phyloP scores from a whole-genome alignment of 1,140 invertebrate genomes.

The Maconellicoccus hirsutus region DNA sequence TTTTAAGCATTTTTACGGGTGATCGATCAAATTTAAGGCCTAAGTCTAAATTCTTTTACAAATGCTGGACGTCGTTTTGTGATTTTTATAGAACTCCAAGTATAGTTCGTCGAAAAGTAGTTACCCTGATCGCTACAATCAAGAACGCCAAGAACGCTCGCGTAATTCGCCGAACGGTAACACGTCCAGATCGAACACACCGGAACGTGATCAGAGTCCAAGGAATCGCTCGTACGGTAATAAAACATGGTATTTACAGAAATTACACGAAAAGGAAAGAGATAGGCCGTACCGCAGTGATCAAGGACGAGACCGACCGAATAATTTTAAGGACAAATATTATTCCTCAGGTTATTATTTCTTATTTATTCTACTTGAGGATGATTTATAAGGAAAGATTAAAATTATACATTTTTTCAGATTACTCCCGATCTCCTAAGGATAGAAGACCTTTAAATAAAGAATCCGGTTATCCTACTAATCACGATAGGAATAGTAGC shows the following conservation, averaged over 20 bases:
- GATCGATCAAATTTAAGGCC: no score
- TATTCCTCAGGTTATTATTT: constrained; percentile 10
- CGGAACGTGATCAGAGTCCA: constrained; percentile 38
- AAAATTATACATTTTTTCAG: constrained; percentile 38
- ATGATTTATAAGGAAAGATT: no score
- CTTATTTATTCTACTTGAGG: background rate
- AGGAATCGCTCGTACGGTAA: constrained; percentile 37
- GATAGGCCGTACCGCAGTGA: constrained; percentile 42
- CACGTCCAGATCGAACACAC: constrained; percentile 58
- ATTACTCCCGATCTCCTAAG: constrained; percentile 65
- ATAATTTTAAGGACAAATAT: constrained; percentile 19
- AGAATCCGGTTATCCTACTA: constrained; percentile 69
- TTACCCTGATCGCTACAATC: constrained; percentile 44
- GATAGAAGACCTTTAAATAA: constrained; percentile 64
- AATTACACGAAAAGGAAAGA: constrained; percentile 64
- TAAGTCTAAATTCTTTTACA: no score
- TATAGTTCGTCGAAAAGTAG: constrained; percentile 58
- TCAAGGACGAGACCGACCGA: constrained; percentile 2
- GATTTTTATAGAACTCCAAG: constrained; percentile 52
- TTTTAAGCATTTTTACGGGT: no score
- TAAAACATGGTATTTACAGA: constrained; percentile 19
- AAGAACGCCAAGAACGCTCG: constrained; percentile 41
- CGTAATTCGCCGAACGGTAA: constrained; percentile 61
- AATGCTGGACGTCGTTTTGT: no score
- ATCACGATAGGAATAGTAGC: constrained; percentile 67